Evolutionary conservation across 2,113 vertebrate species (phyloP), one percentile per base, ranked within the genome.

Genomic region (Eretmochelys imbricata): DNA sequence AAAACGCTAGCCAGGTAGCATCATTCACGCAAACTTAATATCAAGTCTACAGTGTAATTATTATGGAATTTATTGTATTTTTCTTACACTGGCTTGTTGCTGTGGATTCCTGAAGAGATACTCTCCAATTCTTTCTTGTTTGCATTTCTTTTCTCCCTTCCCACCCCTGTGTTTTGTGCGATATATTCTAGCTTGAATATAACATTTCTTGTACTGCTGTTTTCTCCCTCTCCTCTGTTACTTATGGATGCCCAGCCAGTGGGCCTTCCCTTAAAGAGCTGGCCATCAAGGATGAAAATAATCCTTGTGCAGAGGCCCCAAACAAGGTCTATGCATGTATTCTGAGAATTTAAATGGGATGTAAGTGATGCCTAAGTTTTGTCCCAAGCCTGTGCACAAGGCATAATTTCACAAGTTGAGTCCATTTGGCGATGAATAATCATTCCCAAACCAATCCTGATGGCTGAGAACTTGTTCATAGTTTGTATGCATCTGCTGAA

Each of bases 1-100:
- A 92, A 95, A 95, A 94, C 55, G 83, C 42, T 80, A 93, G 78
- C 91, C 94, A 96, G 95, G 95, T 94, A 93, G 92, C 88, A 84
- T 96, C 94, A 89, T 90, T 91, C 89, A 85, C 86, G 96, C 84
- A 93, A 95, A 79, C 84, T 93, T 91, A 69, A 51, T 88, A 93
- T 72, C 79, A 96, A 97, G 92, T 87, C 79, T 90, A 2, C 83
- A 95, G 95, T 92, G 38, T 92, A 96, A 95, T 94, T 87, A 92
- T 93, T 96, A 92, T 59, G 89, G 46, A 50, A 91, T 31, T 85
- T 94, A 89, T 35, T 95, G 82, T 94, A 91, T 83, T 93, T 95
- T 6, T 78, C 84, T 93, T 92, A 95, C 88, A 95, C 91, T 81
- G 82, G 75, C 65, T 86, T 1, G 1, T 48, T 92, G 24, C 90